phyloP scores from a whole-genome alignment of 1,140 invertebrate genomes.

The Eriocheir sinensis region DNA sequence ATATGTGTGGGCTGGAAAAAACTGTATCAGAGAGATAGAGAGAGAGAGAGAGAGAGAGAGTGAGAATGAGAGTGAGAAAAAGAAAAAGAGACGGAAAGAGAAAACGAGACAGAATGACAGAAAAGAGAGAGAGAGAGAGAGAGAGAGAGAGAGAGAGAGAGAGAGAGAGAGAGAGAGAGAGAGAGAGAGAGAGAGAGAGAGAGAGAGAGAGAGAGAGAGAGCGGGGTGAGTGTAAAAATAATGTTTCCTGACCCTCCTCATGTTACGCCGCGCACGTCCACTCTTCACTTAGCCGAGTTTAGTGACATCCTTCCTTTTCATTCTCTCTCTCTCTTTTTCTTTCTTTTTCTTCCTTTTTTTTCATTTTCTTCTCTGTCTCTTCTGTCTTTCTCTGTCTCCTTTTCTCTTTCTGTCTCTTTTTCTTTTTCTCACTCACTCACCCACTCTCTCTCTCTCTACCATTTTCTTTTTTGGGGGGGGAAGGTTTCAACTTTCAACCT shows the following conservation, averaged over 20 bases:
- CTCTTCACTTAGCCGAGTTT: constrained; percentile 54
- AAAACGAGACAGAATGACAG: not conserved
- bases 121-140: not conserved
- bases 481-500: too few relatives aligned
- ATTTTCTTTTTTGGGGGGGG: too few relatives aligned
- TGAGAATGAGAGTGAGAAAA: too few relatives aligned
- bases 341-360: not conserved
- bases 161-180: not conserved
- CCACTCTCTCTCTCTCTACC: not conserved
- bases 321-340: too few relatives aligned
- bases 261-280: constrained; percentile 33
- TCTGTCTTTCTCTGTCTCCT: not conserved
- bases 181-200: not conserved
- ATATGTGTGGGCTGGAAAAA: too few relatives aligned
- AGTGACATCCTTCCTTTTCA: constrained; percentile 15
- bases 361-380: too few relatives aligned
- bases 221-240: not conserved
- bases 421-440: not conserved
- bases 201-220: constrained; percentile 7
- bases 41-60: too few relatives aligned
- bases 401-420: not conserved
- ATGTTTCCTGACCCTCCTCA: not conserved
- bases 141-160: not conserved
- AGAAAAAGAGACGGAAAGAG: too few relatives aligned
- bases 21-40: too few relatives aligned